phyloP scores from a whole-genome alignment of 2,797 vertebrate species.

The Gambelia wislizenii region DNA sequence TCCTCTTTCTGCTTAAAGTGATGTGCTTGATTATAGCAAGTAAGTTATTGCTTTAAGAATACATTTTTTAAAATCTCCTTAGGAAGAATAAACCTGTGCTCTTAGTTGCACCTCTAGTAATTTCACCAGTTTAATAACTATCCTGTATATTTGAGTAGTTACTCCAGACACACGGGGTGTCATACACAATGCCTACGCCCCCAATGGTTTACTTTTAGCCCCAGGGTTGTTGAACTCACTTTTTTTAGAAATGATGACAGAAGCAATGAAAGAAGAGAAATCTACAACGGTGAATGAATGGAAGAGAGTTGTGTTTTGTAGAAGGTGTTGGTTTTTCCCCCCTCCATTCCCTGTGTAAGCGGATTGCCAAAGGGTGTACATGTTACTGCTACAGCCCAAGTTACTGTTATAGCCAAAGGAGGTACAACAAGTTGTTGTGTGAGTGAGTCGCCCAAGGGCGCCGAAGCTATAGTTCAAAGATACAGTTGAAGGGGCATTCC shows the following conservation, averaged over 20 bases:
- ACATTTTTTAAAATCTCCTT: neutral
- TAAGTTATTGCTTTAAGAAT: neutral
- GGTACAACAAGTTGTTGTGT: conserved; percentile 65
- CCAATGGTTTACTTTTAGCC: conserved; percentile 8
- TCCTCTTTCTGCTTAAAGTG: neutral
- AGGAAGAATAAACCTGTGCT: too few relatives aligned
- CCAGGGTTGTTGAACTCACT: neutral
- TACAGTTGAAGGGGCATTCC: conserved; percentile 76
- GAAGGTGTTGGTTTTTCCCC: conserved; percentile 16
- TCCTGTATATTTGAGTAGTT: neutral
- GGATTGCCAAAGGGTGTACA: conserved; percentile 70
- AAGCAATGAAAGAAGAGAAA: conserved; percentile 29
- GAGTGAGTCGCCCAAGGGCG: conserved; percentile 63
- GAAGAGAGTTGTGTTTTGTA: conserved; percentile 28
- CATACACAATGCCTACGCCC: neutral
- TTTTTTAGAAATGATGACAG: conserved; percentile 40
- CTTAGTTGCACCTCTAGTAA: neutral
- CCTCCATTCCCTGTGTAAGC: conserved; percentile 10
- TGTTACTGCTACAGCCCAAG: conserved; percentile 70
- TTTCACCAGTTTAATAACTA: neutral
- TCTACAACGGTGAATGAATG: conserved; percentile 34
- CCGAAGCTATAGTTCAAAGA: conserved; percentile 71
- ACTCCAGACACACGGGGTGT: too few relatives aligned
- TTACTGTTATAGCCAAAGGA: conserved; percentile 78
- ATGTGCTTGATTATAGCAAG: neutral